Percentiles rank a stretch among this genome's conserved stretches.
These are phyloP conservation scores for Callopanchax toddi DNA, from an alignment of 2,113 vertebrate species.

Conservation along the genomic window DNA sequence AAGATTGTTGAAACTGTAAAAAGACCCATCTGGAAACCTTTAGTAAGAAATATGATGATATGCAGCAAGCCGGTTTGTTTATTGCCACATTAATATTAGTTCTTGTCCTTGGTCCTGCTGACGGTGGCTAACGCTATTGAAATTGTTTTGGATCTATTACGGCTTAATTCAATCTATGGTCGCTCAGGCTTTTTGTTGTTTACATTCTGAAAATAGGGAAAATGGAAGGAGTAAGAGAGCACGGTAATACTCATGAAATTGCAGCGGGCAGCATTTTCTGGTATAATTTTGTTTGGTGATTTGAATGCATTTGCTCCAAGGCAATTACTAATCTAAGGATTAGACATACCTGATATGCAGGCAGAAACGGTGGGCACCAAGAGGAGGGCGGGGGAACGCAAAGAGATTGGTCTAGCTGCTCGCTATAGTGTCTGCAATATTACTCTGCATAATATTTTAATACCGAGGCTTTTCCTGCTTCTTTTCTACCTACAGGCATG, in stretches of 20 bases:
- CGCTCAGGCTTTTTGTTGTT: conserved; percentile 61
- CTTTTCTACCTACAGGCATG: conserved; percentile 9
- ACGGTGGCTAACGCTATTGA: conserved; percentile 67
- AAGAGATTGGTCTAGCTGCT: conserved; percentile 24
- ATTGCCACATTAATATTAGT: conserved; percentile 61
- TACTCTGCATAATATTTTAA: conserved; percentile 45
- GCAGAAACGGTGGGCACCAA: conserved; percentile 39
- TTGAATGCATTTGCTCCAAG: conserved; percentile 75
- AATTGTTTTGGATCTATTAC: conserved; percentile 69
- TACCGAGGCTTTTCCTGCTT: not conserved
- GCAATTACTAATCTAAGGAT: conserved; percentile 75
- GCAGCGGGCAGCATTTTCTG: conserved; percentile 71
- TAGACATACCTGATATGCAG: conserved; percentile 68
- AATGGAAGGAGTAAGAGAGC: conserved; percentile 52
- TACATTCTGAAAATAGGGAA: conserved; percentile 43
- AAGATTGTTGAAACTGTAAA: not conserved
- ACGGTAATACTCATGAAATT: conserved; percentile 67
- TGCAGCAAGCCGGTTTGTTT: conserved; percentile 55
- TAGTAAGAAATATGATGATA: conserved; percentile 35
- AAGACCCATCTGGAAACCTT: conserved; percentile 38
- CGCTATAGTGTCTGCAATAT: conserved; percentile 24
- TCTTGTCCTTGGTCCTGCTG: conserved; percentile 42
- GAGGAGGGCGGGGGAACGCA: conserved; percentile 8
- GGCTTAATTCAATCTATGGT: conserved; percentile 64
- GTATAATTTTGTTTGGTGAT: conserved; percentile 71